phyloP scores from a whole-genome alignment of 2,888 invertebrate species.

The Pharmacophagus antenor region DNA sequence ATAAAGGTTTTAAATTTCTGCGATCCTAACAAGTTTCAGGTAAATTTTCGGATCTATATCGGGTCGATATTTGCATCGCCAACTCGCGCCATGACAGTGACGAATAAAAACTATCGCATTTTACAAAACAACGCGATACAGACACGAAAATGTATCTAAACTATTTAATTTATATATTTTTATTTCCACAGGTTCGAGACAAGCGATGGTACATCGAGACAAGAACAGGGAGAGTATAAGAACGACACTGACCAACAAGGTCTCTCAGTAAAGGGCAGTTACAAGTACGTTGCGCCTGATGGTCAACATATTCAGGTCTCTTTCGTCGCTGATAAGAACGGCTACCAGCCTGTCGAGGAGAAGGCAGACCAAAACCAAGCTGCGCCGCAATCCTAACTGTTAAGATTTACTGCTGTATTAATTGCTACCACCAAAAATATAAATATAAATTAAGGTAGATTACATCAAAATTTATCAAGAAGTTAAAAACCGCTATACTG shows the following conservation, averaged over 20 bases:
- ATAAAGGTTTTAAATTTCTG: too few species aligned
- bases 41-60: too few species aligned
- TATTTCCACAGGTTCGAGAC: constrained; percentile 79
- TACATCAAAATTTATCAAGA: constrained; percentile 3
- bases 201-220: constrained; percentile 83
- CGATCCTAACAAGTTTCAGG: too few species aligned
- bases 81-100: too few species aligned
- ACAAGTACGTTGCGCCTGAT: constrained; percentile 83
- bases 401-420: constrained; percentile 11
- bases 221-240: constrained; percentile 84
- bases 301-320: constrained; percentile 83
- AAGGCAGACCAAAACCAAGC: constrained; percentile 42
- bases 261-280: constrained; percentile 82
- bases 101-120: too few species aligned
- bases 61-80: too few species aligned
- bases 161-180: too few species aligned
- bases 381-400: constrained; percentile 34
- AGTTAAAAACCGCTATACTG: constrained; percentile 4
- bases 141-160: too few species aligned
- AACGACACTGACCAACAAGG: constrained; percentile 84
- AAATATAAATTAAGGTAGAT: constrained; percentile 17
- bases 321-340: constrained; percentile 83
- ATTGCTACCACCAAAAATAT: constrained; percentile 37
- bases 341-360: constrained; percentile 75
- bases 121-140: too few species aligned